These are phyloP conservation scores for Rhynchophorus ferrugineus DNA, from an alignment of 1,140 invertebrate genomes.

Conservation along the genomic window DNA sequence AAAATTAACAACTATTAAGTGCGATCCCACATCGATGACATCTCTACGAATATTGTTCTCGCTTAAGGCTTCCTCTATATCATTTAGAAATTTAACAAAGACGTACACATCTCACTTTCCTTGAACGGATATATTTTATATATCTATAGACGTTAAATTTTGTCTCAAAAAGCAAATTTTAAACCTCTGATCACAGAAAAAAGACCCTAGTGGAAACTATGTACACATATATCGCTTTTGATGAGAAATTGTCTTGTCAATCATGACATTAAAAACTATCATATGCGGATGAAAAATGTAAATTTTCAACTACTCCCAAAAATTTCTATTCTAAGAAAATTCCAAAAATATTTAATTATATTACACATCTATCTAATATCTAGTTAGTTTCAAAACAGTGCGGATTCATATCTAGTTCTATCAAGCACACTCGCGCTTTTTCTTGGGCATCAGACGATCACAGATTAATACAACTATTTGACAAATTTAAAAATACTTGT, in stretches of 20 bases:
- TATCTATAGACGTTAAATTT: not conserved
- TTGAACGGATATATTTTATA: conserved; percentile 1
- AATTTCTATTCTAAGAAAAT: conserved; percentile 36
- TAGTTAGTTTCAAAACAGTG: conserved; percentile 30
- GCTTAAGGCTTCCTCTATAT: conserved; percentile 27
- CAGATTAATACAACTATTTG: conserved; percentile 2
- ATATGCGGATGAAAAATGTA: too few species aligned
- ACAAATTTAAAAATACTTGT: too few species aligned
- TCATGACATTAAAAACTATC: too few species aligned
- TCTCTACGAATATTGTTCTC: conserved; percentile 29
- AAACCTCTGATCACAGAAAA: conserved; percentile 17
- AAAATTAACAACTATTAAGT: conserved; percentile 19
- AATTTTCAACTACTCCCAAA: conserved; percentile 22
- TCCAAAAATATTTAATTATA: conserved; percentile 40
- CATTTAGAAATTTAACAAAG: conserved; percentile 8
- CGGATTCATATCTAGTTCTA: conserved; percentile 19
- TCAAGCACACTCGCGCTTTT: conserved; percentile 8
- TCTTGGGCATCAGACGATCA: not conserved
- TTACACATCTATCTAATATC: conserved; percentile 37
- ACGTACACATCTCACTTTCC: not conserved
- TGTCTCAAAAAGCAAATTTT: conserved; percentile 7
- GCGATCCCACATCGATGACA: not conserved
- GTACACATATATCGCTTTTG: conserved; percentile 22
- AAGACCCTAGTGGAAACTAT: conserved; percentile 22
- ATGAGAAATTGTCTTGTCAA: not conserved